Conservation (phyloP, 2,113 vertebrate genomes). For the Pachyramphus minor region DNA sequence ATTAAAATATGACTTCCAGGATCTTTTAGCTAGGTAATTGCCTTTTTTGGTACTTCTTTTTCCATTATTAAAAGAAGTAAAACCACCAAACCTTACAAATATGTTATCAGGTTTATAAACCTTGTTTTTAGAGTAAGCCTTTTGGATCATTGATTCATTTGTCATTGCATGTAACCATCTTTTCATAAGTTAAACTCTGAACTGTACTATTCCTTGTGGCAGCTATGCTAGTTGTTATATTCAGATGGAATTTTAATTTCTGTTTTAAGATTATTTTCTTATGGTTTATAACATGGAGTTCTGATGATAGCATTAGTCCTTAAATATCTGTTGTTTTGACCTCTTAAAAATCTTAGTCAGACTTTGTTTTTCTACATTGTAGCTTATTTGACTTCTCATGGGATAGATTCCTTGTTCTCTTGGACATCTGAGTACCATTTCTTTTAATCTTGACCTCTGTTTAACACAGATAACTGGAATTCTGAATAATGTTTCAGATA, state of each 20-base stretch:
- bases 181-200: background rate
- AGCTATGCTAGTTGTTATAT: background rate
- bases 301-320: background rate
- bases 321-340: background rate
- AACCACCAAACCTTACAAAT: fast-evolving
- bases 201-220: background rate
- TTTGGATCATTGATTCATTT: background rate
- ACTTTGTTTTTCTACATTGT: conserved; percentile 14
- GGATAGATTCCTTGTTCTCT: conserved; percentile 13
- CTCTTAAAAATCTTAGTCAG: conserved; percentile 1
- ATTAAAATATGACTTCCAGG: background rate
- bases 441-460: conserved; percentile 29
- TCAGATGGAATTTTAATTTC: background rate
- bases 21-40: background rate
- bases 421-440: conserved; percentile 4
- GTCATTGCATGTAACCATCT: background rate
- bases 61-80: background rate
- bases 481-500: background rate
- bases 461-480: conserved; percentile 26
- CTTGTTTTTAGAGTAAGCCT: background rate
- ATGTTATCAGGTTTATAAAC: background rate
- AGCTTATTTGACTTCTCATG: conserved; percentile 21
- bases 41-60: background rate
- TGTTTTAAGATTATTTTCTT: background rate
- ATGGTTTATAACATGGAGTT: background rate